These are phyloP conservation scores for Strix occidentalis DNA, from an alignment of 2,797 vertebrate species.

Conservation along the genomic window DNA sequence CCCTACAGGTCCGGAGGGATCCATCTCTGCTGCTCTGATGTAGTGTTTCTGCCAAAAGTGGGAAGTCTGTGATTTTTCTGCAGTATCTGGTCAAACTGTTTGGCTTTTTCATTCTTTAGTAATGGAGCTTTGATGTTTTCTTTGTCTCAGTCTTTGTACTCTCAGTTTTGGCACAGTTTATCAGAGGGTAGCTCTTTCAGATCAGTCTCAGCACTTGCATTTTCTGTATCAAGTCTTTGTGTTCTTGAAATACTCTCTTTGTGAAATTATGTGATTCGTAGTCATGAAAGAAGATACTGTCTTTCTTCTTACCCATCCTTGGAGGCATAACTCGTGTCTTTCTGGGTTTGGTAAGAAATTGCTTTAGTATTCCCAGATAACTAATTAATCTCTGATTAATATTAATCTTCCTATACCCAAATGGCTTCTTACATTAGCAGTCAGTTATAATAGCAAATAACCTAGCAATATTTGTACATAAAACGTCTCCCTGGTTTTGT, in stretches of 20 bases:
- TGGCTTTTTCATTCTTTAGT: neutral
- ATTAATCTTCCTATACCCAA: slow-evolving; percentile 41
- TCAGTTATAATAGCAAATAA: slow-evolving; percentile 53
- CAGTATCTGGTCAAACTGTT: neutral
- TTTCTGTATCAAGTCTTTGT: neutral
- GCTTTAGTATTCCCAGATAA: slow-evolving; percentile 36
- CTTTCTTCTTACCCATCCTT: neutral
- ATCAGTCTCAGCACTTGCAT: neutral
- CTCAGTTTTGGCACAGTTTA: neutral
- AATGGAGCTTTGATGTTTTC: neutral
- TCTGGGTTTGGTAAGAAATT: neutral
- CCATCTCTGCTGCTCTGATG: neutral
- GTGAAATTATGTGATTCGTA: neutral
- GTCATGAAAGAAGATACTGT: neutral
- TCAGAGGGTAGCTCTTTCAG: neutral
- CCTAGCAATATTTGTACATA: slow-evolving; percentile 21
- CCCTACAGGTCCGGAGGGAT: accelerated
- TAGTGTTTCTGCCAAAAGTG: neutral
- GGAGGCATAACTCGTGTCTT: neutral
- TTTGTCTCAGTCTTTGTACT: neutral
- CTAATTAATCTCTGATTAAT: slow-evolving; percentile 49
- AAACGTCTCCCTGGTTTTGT: neutral
- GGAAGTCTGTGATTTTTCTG: neutral
- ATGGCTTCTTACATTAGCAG: slow-evolving; percentile 16
- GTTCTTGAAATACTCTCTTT: neutral